Evolutionary conservation across 2,888 invertebrate genomes (phyloP), one percentile per base, ranked within the genome.

Genomic region (Sesamia inferens): DNA sequence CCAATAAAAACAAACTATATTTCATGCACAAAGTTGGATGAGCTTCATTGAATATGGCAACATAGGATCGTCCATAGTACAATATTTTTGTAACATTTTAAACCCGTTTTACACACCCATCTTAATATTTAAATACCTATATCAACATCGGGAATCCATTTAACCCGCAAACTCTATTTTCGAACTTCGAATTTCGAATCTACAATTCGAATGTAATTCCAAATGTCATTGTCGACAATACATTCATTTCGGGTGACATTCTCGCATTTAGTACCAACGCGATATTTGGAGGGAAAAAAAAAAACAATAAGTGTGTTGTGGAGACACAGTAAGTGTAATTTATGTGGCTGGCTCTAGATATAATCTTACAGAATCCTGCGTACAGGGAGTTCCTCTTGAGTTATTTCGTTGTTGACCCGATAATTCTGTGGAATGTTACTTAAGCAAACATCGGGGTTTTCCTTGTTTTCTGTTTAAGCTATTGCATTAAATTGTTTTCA

Each of bases 371-470:
- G 77, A 85, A 85, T 85, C 86, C 85, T 84, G 78, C 74, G 74
- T 76, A 78, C 82, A 74, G 80, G 71, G 84, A 85, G 83, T 82
- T 75, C 78, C 62, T 70, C 66, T 78, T 82, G 84, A 85, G 80
- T 85, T 85, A 85, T 85, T 85, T 85, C 61, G 71, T 72, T 85
- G 82, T 84, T 85, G 85, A 85, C 82, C 84, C 76, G 82, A 74
- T 85, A 82, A 84, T 84, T 81, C 79, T 22, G n/a, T 57, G 76
- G 62, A 74, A 77, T 77, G 63, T 83, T 77, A 77, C 64, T 76
- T 67, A 76, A 73, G 75, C 22, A 79, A 79, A 82, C 82, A 68
- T 75, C 47, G 51, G 75, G 54, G 47, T 69, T 75, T 81, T 77
- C 71, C 74, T 81, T 75, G 74, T 84, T 76, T 81, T 76, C 67